Evolutionary conservation across 2,113 vertebrate genomes (phyloP).

Genomic region (Vombatus ursinus): DNA sequence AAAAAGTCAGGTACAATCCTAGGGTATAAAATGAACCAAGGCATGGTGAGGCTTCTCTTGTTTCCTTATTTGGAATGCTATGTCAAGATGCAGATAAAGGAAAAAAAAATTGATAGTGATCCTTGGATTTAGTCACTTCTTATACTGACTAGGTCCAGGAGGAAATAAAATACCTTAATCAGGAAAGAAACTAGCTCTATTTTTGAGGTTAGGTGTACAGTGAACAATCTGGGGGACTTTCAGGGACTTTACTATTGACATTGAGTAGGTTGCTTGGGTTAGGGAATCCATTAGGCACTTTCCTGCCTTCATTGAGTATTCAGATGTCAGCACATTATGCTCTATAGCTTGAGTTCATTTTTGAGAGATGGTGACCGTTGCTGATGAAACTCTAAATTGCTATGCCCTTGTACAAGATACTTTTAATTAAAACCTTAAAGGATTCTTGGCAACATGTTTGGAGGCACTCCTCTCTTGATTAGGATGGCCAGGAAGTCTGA

Average conservation of each 20-base stretch:
- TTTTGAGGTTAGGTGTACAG: slow-evolving; percentile 35
- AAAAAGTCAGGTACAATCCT: slow-evolving; percentile 78
- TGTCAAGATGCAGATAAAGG: slow-evolving; percentile 59
- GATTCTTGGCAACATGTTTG: background rate
- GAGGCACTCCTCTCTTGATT: slow-evolving; percentile 4
- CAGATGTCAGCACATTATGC: slow-evolving; percentile 31
- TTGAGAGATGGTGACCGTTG: slow-evolving; percentile 55
- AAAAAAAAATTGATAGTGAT: slow-evolving; percentile 62
- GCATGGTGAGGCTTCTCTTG: slow-evolving; percentile 35
- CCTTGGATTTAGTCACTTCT: slow-evolving; percentile 52
- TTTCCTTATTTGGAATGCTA: slow-evolving; percentile 67
- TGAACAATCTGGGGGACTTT: slow-evolving; percentile 14
- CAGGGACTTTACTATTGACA: slow-evolving; percentile 45
- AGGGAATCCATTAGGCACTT: slow-evolving; percentile 64
- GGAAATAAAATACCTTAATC: slow-evolving; percentile 74
- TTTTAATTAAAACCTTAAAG: slow-evolving; percentile 71
- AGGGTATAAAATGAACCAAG: slow-evolving; percentile 75
- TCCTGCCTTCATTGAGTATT: slow-evolving; percentile 60
- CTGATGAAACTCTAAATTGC: slow-evolving; percentile 58
- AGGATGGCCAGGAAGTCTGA: background rate
- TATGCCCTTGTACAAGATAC: slow-evolving; percentile 35
- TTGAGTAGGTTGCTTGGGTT: slow-evolving; percentile 53
- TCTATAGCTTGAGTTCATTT: slow-evolving; percentile 51
- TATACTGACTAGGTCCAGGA: slow-evolving; percentile 48
- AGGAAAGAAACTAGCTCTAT: slow-evolving; percentile 45